Evolutionary conservation across 1,140 invertebrate species (phyloP), one percentile per base, ranked within the genome.

Genomic region (Dendrolimus kikuchii): DNA sequence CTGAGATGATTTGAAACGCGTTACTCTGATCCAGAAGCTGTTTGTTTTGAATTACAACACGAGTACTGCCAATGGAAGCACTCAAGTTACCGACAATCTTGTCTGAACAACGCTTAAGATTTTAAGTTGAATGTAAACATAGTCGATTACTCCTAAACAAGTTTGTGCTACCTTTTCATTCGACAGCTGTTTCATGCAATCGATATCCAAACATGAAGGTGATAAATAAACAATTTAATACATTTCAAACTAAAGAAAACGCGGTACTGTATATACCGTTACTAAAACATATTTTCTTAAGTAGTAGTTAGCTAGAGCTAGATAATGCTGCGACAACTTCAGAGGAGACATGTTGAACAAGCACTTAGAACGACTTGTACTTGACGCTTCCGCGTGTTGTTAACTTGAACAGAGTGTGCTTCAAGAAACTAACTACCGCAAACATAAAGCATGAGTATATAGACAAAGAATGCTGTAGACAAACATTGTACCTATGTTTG

Each of bases 311-410:
- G 43, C n/a, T 8, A 45, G 43, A 3, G 43, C 43, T 45, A n/a
- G 23, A 10, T 45, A 10, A 45, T 45, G 5, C 23, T 45, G 23
- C 8, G n/a, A 9, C 43, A 48, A 38, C 46, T 48, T 5, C 36
- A 7, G 10, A 49, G 51, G 52, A 60, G 52, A 64, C 58, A 57
- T 52, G 51, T 45, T 52, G 39, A 52, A 52, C 51, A 52, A 52
- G 51, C 51, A 52, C 51, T 52, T 42, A 7, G 9, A 23, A 43
- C 41, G 50, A n/a, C 51, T 39, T 42, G 43, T 38, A 52, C 42
- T 51, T 10, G 40, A 52, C 7, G 44, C 42, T 42, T 46, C 51
- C 51, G 41, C 40, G 40, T 36, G 51, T 52, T 8, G 38, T n/a
- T 48, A 5, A 42, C 49, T 51, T 36, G 40, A 40, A 10, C 36